Conservation (phyloP, 2,113 vertebrate species). For the Neolamprologus sp. region DNA sequence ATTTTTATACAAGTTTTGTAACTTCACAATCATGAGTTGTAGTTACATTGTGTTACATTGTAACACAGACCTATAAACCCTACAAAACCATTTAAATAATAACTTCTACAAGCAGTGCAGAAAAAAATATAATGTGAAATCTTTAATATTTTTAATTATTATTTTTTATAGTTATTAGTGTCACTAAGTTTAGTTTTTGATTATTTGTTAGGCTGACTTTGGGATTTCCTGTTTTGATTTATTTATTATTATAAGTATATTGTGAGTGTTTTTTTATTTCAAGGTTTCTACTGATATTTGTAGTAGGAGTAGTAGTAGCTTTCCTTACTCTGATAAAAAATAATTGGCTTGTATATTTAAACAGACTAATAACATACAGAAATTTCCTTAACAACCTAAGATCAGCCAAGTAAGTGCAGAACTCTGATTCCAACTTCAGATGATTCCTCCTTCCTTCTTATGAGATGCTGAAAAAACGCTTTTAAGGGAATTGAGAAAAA, state of each 20-base stretch:
- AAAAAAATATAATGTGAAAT: not conserved
- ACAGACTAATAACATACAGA: not conserved
- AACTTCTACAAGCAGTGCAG: not conserved
- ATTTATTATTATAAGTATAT: not conserved
- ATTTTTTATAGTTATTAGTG: not conserved
- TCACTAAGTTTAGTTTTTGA: not conserved
- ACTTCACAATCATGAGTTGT: not conserved
- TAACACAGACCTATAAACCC: not conserved
- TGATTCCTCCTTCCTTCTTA: not conserved
- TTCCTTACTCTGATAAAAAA: not conserved
- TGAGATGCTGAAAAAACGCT: not conserved
- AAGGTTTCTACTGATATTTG: not conserved
- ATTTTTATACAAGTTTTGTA: not conserved
- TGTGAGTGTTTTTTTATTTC: not conserved
- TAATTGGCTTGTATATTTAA: not conserved
- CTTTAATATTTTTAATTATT: not conserved
- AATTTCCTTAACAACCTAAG: not conserved
- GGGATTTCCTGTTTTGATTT: not conserved
- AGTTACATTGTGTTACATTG: not conserved
- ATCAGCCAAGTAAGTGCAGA: not conserved
- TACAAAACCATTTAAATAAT: not conserved
- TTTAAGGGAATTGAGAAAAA: not conserved
- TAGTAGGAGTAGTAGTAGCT: not conserved
- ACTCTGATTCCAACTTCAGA: not conserved
- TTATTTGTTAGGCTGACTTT: not conserved